Evolutionary conservation across 2,797 vertebrate species (phyloP).

Genomic region (Numenius phaeopus): DNA sequence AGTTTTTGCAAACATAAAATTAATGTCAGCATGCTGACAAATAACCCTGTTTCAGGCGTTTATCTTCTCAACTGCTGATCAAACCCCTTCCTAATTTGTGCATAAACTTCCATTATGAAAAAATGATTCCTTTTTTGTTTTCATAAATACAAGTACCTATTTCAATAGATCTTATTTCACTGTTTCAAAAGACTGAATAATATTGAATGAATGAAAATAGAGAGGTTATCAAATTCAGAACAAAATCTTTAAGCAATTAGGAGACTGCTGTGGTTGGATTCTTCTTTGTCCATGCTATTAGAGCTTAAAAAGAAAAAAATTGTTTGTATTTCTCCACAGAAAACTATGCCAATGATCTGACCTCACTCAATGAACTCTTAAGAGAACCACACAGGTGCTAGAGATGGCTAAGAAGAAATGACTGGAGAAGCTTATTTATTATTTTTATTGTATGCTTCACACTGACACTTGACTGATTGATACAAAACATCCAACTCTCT

Average conservation of each 20-base stretch:
- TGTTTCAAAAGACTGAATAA: not conserved
- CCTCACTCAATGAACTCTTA: not conserved
- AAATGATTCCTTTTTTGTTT: not conserved
- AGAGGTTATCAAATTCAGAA: not conserved
- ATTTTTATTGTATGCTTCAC: not conserved
- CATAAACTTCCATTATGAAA: not conserved
- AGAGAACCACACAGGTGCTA: not conserved
- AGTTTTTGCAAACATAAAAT: not conserved
- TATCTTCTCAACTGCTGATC: not conserved
- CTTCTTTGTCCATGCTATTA: not conserved
- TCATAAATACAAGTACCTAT: not conserved
- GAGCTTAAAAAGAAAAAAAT: not conserved
- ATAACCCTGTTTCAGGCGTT: not conserved
- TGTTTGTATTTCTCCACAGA: not conserved
- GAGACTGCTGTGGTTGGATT: not conserved
- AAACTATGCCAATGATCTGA: not conserved
- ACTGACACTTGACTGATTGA: not conserved
- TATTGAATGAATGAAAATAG: not conserved
- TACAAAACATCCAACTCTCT: not conserved
- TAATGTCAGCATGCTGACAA: not conserved
- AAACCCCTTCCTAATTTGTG: not conserved
- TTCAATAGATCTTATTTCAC: not conserved
- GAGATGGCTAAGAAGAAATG: not conserved
- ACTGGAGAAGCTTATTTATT: not conserved
- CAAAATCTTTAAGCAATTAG: not conserved